Conservation (phyloP, 2,888 invertebrate genomes). For the Meteorus colon region DNA sequence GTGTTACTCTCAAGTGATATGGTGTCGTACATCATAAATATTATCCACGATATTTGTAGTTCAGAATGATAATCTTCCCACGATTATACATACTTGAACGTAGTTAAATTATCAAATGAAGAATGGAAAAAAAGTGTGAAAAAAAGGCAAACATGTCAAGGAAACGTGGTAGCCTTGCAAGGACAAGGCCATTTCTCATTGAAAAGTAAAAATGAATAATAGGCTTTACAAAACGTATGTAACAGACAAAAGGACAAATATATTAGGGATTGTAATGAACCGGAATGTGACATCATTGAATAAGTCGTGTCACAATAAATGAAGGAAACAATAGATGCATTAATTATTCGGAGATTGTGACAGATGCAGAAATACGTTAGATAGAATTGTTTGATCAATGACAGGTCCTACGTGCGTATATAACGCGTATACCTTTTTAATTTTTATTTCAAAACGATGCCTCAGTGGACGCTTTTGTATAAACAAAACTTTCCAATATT, state of each 20-base stretch:
- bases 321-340: too few relatives aligned
- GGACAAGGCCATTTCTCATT: slow-evolving; percentile 64
- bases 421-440: slow-evolving; percentile 1
- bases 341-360: too few relatives aligned
- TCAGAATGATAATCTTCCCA: slow-evolving; percentile 45
- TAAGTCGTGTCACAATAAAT: too few relatives aligned
- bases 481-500: neutral
- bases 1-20: neutral
- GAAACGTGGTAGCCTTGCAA: slow-evolving; percentile 59
- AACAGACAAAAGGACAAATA: too few relatives aligned
- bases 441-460: neutral
- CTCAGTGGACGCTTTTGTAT: neutral
- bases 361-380: too few relatives aligned
- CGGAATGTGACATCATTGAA: too few relatives aligned
- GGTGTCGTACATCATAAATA: neutral
- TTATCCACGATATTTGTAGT: neutral
- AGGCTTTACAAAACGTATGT: too few relatives aligned
- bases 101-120: slow-evolving; percentile 50
- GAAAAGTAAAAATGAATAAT: too few relatives aligned
- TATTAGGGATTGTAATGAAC: slow-evolving; percentile 23
- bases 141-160: slow-evolving; percentile 33
- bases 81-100: slow-evolving; percentile 49
- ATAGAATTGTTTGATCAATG: neutral
- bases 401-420: slow-evolving; percentile 35
- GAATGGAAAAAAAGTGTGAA: slow-evolving; percentile 17